These are phyloP conservation scores for Solea solea DNA, from an alignment of 2,113 vertebrate genomes.

Conservation along the genomic window DNA sequence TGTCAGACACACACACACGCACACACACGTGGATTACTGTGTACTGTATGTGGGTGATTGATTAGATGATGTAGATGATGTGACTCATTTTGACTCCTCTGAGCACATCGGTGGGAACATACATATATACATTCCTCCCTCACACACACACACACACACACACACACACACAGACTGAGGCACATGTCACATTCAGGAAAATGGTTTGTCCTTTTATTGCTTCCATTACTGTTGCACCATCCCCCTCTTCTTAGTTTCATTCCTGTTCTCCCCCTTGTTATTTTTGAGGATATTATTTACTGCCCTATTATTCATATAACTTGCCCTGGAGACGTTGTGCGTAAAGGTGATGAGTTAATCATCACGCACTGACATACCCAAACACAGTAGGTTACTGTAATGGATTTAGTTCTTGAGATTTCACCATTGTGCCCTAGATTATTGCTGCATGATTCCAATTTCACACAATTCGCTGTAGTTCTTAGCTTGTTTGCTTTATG, in stretches of 20 bases:
- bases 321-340: conserved; percentile 40
- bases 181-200: conserved; percentile 63
- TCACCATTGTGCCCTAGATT: conserved; percentile 1
- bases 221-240: conserved; percentile 62
- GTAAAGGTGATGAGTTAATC: conserved; percentile 45
- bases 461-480: neutral
- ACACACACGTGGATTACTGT: conserved; percentile 27
- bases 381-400: conserved; percentile 13
- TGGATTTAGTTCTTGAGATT: conserved; percentile 12
- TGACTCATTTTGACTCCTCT: conserved; percentile 73
- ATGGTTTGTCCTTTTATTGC: conserved; percentile 67
- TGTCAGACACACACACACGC: conserved; percentile 10
- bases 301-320: conserved; percentile 16
- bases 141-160: conserved; percentile 16
- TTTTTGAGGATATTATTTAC: conserved; percentile 54
- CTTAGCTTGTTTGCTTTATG: conserved; percentile 18
- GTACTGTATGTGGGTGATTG: conserved; percentile 68
- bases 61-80: conserved; percentile 50
- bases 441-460: conserved; percentile 17
- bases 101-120: conserved; percentile 38
- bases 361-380: conserved; percentile 37
- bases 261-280: conserved; percentile 18
- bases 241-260: conserved; percentile 30
- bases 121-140: neutral
- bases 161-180: conserved; percentile 31